Percentiles rank a stretch among this genome's conserved stretches.
Conservation (phyloP, 2,113 vertebrate species). For the Megaptera novaeangliae region DNA sequence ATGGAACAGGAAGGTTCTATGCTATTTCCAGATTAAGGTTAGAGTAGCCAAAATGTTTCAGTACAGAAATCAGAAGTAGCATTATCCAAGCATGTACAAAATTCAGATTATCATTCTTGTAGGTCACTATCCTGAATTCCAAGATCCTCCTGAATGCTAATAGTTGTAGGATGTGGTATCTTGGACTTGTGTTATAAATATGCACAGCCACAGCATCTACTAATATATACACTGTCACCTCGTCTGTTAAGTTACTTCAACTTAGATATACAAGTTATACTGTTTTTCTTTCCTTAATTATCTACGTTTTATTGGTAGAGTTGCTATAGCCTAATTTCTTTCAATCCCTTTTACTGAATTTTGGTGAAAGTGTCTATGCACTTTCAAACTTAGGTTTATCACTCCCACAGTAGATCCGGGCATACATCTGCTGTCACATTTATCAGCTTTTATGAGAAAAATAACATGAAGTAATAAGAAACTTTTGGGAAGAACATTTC, state of each 20-base stretch:
- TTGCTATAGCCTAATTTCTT: conserved; percentile 62
- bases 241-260: background rate
- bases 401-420: conserved; percentile 1
- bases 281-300: background rate
- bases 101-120: background rate
- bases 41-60: background rate
- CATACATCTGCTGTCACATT: background rate
- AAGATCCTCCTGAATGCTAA: background rate
- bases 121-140: background rate
- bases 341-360: conserved; percentile 31
- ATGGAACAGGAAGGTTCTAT: background rate
- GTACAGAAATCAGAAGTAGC: background rate
- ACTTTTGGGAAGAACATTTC: background rate
- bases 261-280: background rate
- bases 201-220: background rate
- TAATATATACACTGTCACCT: background rate
- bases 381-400: conserved; percentile 43
- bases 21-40: background rate
- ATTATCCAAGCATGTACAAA: background rate
- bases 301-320: background rate
- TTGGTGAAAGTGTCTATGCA: conserved; percentile 48
- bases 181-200: background rate
- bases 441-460: conserved; percentile 38
- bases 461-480: background rate
- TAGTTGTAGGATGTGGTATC: background rate